phyloP scores from a whole-genome alignment of 92 coral and sea anemone genomes.

The Siderastrea radians region DNA sequence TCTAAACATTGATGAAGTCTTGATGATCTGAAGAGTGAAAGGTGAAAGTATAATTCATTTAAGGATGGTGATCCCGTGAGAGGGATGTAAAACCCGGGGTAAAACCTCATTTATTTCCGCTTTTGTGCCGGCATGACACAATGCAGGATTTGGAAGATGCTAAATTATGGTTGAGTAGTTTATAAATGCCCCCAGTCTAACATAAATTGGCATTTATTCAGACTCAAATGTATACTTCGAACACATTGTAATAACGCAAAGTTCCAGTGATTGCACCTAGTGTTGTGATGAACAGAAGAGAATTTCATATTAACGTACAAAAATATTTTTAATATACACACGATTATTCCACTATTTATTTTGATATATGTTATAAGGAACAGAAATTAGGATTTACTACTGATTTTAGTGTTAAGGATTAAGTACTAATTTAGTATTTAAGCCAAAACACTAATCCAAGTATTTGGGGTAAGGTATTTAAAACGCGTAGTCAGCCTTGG shows the following conservation, averaged over 20 bases:
- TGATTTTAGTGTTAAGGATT: too few species aligned
- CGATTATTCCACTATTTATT: too few species aligned
- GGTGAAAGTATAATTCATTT: not conserved
- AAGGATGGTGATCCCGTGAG: not conserved
- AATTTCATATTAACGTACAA: too few species aligned
- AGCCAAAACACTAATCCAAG: too few species aligned
- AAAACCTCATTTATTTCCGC: not conserved
- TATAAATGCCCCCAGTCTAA: conserved; percentile 1
- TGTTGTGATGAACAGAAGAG: too few species aligned
- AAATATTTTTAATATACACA: too few species aligned
- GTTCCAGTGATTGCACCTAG: not conserved
- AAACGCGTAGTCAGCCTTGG: too few species aligned
- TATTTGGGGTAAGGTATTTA: too few species aligned
- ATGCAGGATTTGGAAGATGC: not conserved
- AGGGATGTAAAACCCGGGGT: not conserved
- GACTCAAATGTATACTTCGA: not conserved
- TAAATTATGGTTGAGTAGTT: conserved; percentile 21
- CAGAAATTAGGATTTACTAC: too few species aligned
- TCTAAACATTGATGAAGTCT: not conserved
- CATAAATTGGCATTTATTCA: conserved; percentile 5
- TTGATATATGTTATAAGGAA: too few species aligned
- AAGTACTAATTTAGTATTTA: too few species aligned
- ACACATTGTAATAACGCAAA: not conserved
- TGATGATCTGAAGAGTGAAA: not conserved
- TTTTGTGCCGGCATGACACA: not conserved